Percentiles rank a stretch among this genome's conserved stretches.
phyloP scores from a whole-genome alignment of 1,140 invertebrate genomes.

The Aphelenchoides fujianensis region DNA sequence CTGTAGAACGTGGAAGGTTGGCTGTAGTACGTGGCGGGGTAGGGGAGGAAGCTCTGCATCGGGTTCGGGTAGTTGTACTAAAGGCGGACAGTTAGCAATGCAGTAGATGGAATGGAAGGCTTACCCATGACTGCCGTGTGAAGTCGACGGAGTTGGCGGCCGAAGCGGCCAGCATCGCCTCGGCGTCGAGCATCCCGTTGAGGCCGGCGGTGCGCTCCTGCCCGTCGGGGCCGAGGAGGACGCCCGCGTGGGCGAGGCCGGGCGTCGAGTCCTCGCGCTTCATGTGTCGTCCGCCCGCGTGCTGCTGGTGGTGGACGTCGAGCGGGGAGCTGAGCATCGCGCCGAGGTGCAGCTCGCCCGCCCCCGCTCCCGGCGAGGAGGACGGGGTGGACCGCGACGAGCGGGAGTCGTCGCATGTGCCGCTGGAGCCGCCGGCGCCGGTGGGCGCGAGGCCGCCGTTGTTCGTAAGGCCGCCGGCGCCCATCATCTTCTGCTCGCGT shows the following conservation, averaged over 20 bases:
- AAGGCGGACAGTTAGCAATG: too few relatives aligned
- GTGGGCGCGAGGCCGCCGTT: too few relatives aligned
- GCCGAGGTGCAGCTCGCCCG: not conserved
- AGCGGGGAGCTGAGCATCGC: not conserved
- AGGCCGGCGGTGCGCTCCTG: not conserved
- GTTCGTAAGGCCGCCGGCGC: conserved; percentile 1
- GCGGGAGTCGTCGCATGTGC: conserved; percentile 12
- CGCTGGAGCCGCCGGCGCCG: not conserved
- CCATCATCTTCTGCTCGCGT: conserved; percentile 68
- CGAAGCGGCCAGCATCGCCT: not conserved
- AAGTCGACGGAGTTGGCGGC: not conserved
- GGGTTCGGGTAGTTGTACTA: too few relatives aligned
- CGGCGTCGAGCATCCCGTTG: conserved; percentile 4
- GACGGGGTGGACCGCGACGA: not conserved
- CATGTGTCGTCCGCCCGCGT: not conserved
- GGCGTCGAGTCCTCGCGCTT: not conserved
- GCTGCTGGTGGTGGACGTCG: not conserved
- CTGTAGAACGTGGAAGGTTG: too few relatives aligned
- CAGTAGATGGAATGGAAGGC: too few relatives aligned
- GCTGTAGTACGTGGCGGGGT: too few relatives aligned
- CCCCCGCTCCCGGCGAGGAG: not conserved
- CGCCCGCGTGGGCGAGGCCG: not conserved
- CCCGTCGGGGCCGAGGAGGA: not conserved
- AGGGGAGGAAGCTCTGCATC: too few relatives aligned
- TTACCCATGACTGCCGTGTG: too few relatives aligned